Evolutionary conservation across 2,797 vertebrate species (phyloP), one percentile per base, ranked within the genome.

Genomic region (Kryptopterus vitreolus): DNA sequence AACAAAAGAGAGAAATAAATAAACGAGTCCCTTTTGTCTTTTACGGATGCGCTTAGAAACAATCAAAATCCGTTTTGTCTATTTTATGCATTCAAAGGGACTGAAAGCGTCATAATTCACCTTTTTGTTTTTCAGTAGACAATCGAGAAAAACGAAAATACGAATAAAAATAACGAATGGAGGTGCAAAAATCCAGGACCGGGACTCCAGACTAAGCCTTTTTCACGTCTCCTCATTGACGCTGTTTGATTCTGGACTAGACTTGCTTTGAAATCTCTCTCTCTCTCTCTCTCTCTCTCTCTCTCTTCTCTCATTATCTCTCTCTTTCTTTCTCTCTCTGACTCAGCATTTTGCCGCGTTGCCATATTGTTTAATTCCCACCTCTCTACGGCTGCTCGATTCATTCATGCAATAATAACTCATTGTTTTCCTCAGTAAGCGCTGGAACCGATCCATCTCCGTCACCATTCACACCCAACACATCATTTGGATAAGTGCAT

Each of bases 261-360:
- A 59, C 26, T 58, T 58, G n/a, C 71, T 43, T 58, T 74, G n/a
- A 74, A 74, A 43, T 33, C 35, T 29, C 4, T 3, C 33, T 33
- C 43, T 52, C 33, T 26, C 38, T 38, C 26, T 16, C 20, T 46
- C 15, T 26, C 58, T 61, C 15, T 26, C 58, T 61, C 15, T 26
- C 58, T 61, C 15, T 26, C 58, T 61, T 38, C 38, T 38, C 38
- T 38, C 38, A 5, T 9, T 38, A 4, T 38, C 38, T n/a, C n/a
- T n/a, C n/a, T 38, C 4, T 38, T 9, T 0, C 38, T 0, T 9
- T 5, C 38, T n/a, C 38, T 10, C 15, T 26, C 58, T 61, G 70
- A 50, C 24, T 66, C 48, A 74, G 70, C 33, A 58, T n/a, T 58
- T 73, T 73, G 26, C 69, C 22, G 29, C 50, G 16, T 55, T 72